Conservation (phyloP, 2,797 vertebrate genomes). For the Telmatherina bonti region DNA sequence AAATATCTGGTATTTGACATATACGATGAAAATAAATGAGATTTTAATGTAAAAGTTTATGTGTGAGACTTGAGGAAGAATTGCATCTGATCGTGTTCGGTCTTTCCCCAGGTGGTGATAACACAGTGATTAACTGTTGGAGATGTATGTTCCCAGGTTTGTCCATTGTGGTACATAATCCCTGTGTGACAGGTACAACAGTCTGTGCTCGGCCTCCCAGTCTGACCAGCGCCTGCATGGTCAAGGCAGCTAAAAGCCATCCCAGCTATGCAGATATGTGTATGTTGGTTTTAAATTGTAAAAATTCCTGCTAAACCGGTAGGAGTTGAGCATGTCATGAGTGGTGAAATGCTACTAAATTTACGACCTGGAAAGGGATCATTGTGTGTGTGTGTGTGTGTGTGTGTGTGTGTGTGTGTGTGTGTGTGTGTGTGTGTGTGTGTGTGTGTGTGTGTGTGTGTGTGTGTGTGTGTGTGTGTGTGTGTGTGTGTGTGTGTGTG, state of each 20-base stretch:
- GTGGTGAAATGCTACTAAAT: conserved; percentile 72
- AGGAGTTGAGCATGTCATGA: conserved; percentile 47
- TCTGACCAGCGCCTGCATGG: conserved; percentile 30
- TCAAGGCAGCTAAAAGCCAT: conserved; percentile 53
- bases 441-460: not conserved
- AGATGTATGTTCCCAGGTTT: conserved; percentile 35
- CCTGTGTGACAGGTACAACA: conserved; percentile 13
- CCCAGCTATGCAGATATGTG: conserved; percentile 64
- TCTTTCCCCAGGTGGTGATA: conserved; percentile 17
- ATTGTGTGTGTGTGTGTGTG: conserved; percentile 5
- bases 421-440: conserved; percentile 11
- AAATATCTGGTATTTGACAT: too few relatives aligned
- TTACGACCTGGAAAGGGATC: conserved; percentile 63
- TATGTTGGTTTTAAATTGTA: conserved; percentile 70
- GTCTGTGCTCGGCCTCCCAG: conserved; percentile 8
- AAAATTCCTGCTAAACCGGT: conserved; percentile 66
- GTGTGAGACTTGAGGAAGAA: not conserved
- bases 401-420: not conserved
- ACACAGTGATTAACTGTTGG: conserved; percentile 18
- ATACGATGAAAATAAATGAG: not conserved
- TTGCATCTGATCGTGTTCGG: not conserved
- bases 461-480: too few relatives aligned
- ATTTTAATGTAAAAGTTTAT: not conserved
- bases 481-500: conserved; percentile 8
- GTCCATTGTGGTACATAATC: conserved; percentile 38